These are phyloP conservation scores for Dysmachus trigonus DNA, from an alignment of 2,888 invertebrate genomes.

Conservation along the genomic window DNA sequence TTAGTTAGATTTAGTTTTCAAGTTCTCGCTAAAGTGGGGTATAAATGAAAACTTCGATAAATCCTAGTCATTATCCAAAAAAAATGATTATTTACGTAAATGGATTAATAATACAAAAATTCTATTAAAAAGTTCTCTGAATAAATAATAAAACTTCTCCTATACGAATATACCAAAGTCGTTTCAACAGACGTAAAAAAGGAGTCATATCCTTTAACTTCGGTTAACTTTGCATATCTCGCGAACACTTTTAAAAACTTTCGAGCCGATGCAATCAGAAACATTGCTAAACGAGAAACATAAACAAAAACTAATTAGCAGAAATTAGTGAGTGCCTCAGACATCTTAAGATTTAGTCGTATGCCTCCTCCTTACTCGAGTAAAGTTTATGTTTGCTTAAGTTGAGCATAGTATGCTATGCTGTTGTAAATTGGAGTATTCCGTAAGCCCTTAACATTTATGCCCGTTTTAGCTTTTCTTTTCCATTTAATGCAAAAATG, in stretches of 20 bases:
- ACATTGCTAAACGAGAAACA: not conserved
- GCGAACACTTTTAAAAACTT: not conserved
- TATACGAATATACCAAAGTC: not conserved
- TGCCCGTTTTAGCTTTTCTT: not conserved
- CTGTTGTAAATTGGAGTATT: not conserved
- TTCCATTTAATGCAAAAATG: not conserved
- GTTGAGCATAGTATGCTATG: not conserved
- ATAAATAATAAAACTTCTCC: not conserved
- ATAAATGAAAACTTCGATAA: no score
- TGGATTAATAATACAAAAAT: not conserved
- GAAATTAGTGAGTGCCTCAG: constrained; percentile 10
- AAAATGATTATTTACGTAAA: not conserved
- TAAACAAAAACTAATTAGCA: constrained; percentile 8
- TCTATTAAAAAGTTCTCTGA: not conserved
- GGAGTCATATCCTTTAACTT: not conserved
- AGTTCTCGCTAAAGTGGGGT: no score
- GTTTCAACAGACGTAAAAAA: no score
- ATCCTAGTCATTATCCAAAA: not conserved
- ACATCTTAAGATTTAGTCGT: constrained; percentile 6
- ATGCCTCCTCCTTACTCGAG: not conserved
- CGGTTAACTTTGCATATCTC: not conserved
- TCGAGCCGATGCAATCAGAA: not conserved
- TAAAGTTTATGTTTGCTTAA: not conserved
- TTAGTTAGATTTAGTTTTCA: no score
- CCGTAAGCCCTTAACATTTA: not conserved